phyloP scores from a whole-genome alignment of 35 echinoderm and acorn worm species.

The Ophioderma brevispina region DNA sequence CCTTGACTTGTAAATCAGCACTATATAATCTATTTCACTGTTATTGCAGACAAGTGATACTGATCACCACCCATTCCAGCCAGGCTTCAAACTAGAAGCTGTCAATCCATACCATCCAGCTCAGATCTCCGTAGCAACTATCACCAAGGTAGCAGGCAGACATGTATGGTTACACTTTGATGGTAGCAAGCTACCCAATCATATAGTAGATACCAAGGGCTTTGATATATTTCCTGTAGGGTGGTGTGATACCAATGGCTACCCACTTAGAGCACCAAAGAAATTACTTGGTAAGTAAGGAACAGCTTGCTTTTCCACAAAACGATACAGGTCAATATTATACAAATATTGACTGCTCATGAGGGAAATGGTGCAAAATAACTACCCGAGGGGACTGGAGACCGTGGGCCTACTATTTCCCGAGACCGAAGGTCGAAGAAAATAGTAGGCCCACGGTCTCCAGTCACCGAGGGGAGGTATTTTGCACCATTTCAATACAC shows the following conservation, averaged over 20 bases:
- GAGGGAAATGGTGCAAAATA: no score
- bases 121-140: constrained; percentile 90
- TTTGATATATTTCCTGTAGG: constrained; percentile 90
- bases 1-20: no score
- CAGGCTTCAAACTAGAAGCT: constrained; percentile 92
- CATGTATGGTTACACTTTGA: constrained; percentile 98
- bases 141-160: constrained; percentile 85
- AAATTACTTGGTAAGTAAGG: constrained; percentile 75
- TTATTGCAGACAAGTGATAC: neutral
- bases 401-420: no score
- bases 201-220: constrained; percentile 81
- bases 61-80: constrained; percentile 69
- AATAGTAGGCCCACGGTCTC: no score
- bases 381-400: no score
- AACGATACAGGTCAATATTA: no score
- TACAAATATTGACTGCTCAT: no score
- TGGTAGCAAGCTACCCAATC: constrained; percentile 93
- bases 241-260: constrained; percentile 90
- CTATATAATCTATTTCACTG: neutral
- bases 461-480: no score
- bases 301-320: no score
- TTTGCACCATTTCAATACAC: no score
- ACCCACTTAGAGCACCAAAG: constrained; percentile 81
- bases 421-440: no score
- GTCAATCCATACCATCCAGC: constrained; percentile 81